These are phyloP conservation scores for Momotus momota DNA, from an alignment of 2,797 vertebrate species.

Conservation along the genomic window DNA sequence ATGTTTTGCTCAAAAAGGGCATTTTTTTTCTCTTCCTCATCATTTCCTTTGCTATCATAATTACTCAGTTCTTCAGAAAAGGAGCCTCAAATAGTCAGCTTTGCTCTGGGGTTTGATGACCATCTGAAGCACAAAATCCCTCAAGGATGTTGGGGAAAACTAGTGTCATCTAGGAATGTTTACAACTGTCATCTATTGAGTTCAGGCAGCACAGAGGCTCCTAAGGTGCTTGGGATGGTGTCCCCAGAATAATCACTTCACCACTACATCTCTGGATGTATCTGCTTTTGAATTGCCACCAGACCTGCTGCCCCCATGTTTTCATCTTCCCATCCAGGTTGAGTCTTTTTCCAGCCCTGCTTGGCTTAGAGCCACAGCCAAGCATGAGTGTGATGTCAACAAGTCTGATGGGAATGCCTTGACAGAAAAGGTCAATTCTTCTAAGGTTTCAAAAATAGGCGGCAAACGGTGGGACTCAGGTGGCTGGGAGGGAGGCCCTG, in stretches of 20 bases:
- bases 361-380: neutral
- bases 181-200: neutral
- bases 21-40: rapidly evolving
- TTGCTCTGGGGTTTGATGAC: neutral
- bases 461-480: neutral
- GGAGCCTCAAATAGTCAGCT: neutral
- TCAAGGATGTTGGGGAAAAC: neutral
- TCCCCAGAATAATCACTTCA: neutral
- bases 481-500: neutral
- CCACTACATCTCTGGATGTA: neutral
- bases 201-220: neutral
- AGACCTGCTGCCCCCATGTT: neutral
- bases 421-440: neutral
- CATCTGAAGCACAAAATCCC: neutral
- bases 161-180: neutral
- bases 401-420: rapidly evolving
- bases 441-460: rapidly evolving
- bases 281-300: neutral
- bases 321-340: neutral
- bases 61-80: neutral
- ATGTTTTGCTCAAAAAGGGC: neutral
- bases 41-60: neutral
- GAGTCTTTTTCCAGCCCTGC: neutral
- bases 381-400: rapidly evolving
- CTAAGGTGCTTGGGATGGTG: neutral